A percentile compares a stretch with the other conserved stretches of the same genome.
These are phyloP conservation scores for Palaemon carinicauda DNA, from an alignment of 1,140 invertebrate genomes.

Conservation along the genomic window DNA sequence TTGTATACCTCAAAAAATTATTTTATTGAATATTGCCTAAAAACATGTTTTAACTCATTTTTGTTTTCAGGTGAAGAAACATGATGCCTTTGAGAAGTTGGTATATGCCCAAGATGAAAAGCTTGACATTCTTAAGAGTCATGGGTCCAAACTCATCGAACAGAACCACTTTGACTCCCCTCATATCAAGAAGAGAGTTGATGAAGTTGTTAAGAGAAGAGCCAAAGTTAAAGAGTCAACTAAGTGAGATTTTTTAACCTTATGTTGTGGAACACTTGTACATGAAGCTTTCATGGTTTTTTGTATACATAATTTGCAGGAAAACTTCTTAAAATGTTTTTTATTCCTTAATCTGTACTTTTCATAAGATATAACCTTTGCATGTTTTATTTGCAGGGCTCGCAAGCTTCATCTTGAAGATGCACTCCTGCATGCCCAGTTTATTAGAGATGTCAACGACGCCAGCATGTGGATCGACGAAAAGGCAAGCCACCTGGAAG, in stretches of 20 bases:
- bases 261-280: too few species aligned
- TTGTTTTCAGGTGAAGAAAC: constrained; percentile 73
- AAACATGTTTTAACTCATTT: neutral
- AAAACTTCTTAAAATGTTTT: too few species aligned
- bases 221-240: constrained; percentile 46
- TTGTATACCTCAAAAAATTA: too few species aligned
- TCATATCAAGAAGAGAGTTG: constrained; percentile 73
- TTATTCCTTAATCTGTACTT: neutral
- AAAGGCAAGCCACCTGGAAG: constrained; percentile 87
- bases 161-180: constrained; percentile 95
- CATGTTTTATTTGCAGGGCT: constrained; percentile 3
- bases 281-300: neutral
- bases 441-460: constrained; percentile 87
- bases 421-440: constrained; percentile 85
- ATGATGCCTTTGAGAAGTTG: constrained; percentile 89
- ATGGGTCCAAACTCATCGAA: constrained; percentile 86
- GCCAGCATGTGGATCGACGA: constrained; percentile 90
- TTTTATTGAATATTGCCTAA: too few species aligned
- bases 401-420: constrained; percentile 76
- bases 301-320: neutral
- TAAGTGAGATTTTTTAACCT: constrained; percentile 50
- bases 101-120: constrained; percentile 88
- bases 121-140: constrained; percentile 81
- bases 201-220: constrained; percentile 51
- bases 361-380: too few species aligned